phyloP scores from a whole-genome alignment of 2,888 invertebrate species.

The Beris chalybata region DNA sequence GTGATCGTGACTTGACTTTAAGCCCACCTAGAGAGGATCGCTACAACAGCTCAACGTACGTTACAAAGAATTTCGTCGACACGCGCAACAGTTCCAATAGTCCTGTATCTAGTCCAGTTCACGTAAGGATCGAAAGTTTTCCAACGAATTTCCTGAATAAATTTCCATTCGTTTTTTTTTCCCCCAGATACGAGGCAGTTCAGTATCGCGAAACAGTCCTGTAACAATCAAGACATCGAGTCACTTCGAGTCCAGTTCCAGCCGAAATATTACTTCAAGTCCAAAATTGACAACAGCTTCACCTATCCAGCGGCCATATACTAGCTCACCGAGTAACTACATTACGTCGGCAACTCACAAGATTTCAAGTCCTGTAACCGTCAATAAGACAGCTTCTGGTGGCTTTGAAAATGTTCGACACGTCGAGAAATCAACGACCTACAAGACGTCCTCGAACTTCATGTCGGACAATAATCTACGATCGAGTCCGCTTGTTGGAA shows the following conservation, averaged over 20 bases:
- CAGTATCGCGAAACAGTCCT: constrained; percentile 52
- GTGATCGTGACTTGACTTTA: constrained; percentile 49
- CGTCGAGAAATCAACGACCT: constrained; percentile 57
- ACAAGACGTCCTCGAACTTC: constrained; percentile 60
- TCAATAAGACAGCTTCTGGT: constrained; percentile 41
- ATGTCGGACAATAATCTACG: constrained; percentile 52
- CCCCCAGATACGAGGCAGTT: constrained; percentile 52
- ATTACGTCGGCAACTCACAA: constrained; percentile 57
- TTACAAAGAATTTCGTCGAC: constrained; percentile 40
- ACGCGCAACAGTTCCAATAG: constrained; percentile 41
- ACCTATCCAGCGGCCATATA: constrained; percentile 52
- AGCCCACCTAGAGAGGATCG: constrained; percentile 52
- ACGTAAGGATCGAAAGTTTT: constrained; percentile 46
- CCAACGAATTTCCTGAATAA: constrained; percentile 39
- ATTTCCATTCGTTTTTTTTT: constrained; percentile 26
- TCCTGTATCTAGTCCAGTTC: constrained; percentile 55
- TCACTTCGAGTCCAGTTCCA: constrained; percentile 48
- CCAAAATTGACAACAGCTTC: constrained; percentile 53
- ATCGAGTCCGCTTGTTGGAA: constrained; percentile 61
- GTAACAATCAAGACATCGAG: constrained; percentile 55
- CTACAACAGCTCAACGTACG: constrained; percentile 43
- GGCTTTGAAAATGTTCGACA: constrained; percentile 51
- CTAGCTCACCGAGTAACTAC: constrained; percentile 61
- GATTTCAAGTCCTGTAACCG: constrained; percentile 53
- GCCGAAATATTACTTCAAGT: constrained; percentile 50